These are phyloP conservation scores for Aphrocallistes beatrix DNA, from an alignment of 37 sponge, comb jelly and placozoan species.

Conservation along the genomic window DNA sequence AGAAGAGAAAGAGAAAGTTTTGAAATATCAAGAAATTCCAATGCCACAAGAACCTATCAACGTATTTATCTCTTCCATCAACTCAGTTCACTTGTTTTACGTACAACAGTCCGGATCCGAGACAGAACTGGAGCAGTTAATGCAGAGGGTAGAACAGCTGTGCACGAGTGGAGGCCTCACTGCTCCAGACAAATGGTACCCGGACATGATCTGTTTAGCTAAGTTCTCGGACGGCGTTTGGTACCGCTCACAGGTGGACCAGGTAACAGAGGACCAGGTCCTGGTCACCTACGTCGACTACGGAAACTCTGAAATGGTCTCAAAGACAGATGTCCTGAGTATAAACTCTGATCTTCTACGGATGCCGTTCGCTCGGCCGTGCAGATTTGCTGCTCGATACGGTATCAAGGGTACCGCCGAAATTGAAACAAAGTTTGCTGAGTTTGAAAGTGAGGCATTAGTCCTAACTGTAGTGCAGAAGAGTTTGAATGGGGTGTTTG, in stretches of 20 bases:
- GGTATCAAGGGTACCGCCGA: neutral
- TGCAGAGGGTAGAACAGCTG: neutral
- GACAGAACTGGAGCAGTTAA: neutral
- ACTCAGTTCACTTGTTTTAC: conserved; percentile 15
- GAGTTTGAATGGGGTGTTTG: neutral
- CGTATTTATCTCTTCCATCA: conserved; percentile 8
- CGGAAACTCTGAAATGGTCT: neutral
- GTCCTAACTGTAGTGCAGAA: neutral
- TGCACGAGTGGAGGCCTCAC: neutral
- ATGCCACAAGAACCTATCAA: neutral
- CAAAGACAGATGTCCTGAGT: conserved; percentile 3
- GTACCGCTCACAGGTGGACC: neutral
- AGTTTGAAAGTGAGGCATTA: neutral
- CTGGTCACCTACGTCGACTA: neutral
- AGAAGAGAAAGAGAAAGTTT: too few species aligned
- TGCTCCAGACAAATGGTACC: neutral
- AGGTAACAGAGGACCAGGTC: neutral
- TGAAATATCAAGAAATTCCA: neutral
- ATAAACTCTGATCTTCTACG: neutral
- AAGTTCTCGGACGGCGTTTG: neutral
- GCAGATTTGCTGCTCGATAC: neutral
- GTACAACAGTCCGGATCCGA: neutral
- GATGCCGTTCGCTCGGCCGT: neutral
- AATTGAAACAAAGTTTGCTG: neutral
- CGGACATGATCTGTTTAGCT: neutral